phyloP scores from a whole-genome alignment of 2,113 vertebrate genomes.

The Tetrao urogallus region DNA sequence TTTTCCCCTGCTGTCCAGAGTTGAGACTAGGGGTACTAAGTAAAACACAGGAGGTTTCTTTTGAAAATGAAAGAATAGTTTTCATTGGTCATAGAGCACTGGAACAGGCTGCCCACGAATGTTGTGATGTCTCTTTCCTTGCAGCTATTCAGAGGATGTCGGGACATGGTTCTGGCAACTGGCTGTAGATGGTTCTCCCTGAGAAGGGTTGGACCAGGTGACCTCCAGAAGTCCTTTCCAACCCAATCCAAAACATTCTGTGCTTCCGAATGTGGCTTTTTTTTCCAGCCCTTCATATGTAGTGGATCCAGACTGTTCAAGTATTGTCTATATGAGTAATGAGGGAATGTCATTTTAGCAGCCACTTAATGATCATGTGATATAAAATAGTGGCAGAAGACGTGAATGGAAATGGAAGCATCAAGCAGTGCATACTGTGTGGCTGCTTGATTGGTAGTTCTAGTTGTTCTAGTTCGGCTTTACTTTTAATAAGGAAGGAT shows the following conservation, averaged over 20 bases:
- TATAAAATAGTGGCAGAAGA: not conserved
- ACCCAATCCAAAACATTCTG: not conserved
- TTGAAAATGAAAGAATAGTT: not conserved
- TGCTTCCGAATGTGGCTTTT: not conserved
- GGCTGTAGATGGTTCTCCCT: not conserved
- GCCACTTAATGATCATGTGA: not conserved
- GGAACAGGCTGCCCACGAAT: not conserved
- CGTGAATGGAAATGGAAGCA: not conserved
- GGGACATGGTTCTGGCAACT: not conserved
- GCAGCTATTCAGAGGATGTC: not conserved
- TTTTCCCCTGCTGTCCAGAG: not conserved
- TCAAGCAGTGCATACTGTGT: not conserved
- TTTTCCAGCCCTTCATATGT: not conserved
- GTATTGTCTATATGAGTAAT: not conserved
- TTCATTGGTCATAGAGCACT: not conserved
- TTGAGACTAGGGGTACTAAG: not conserved
- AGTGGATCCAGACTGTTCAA: not conserved
- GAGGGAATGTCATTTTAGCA: not conserved
- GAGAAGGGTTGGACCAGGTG: not conserved
- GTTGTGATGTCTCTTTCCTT: rapidly evolving
- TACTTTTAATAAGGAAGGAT: not conserved
- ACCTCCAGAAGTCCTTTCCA: not conserved
- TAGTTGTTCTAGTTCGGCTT: not conserved
- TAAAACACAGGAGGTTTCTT: not conserved
- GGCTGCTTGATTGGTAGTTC: not conserved